phyloP scores from a whole-genome alignment of 35 echinoderm and acorn worm species.

The Anneissia japonica region DNA sequence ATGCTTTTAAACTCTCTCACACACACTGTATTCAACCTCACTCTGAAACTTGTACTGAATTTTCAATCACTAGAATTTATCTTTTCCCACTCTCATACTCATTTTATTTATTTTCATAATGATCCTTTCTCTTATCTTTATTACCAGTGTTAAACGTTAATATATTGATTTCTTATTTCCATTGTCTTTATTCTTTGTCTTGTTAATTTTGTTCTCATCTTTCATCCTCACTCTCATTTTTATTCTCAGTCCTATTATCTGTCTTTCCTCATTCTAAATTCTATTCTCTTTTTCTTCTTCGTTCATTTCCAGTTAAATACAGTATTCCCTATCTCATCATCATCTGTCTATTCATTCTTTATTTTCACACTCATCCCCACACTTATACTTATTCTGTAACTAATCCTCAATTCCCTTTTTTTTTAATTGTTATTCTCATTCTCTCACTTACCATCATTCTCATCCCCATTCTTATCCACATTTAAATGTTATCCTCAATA shows the following conservation, averaged over 20 bases:
- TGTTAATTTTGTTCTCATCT: background rate
- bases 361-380: background rate
- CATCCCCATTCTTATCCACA: background rate
- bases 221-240: background rate
- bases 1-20: no score
- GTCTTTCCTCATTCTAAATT: background rate
- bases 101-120: background rate
- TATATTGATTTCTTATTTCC: no score
- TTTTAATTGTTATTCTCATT: background rate
- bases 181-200: background rate
- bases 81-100: background rate
- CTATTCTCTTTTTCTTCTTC: background rate
- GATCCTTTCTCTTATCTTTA: background rate
- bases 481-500: background rate
- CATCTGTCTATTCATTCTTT: background rate
- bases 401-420: background rate
- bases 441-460: background rate
- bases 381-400: background rate
- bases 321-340: background rate
- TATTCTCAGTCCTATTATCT: background rate
- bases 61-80: no score
- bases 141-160: background rate
- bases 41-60: no score
- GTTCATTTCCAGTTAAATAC: background rate
- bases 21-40: no score